Evolutionary conservation across 2,888 invertebrate genomes (phyloP).

Genomic region (Synanthedon andrenaeformis): DNA sequence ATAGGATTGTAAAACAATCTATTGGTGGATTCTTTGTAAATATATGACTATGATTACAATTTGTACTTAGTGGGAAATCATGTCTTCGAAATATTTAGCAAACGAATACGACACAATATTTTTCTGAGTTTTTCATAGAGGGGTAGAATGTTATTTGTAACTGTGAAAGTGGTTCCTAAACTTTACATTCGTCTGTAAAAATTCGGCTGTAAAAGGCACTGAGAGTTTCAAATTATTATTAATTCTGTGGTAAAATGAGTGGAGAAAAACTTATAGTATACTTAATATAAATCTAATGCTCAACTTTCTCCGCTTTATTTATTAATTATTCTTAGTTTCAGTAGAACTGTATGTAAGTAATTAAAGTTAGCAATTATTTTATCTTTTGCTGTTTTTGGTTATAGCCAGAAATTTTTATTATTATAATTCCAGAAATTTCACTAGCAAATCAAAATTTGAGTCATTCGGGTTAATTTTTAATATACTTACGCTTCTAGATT

Average conservation of each 20-base stretch:
- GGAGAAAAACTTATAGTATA: conserved; percentile 17
- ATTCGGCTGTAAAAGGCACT: conserved; percentile 2
- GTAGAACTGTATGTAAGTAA: conserved; percentile 28
- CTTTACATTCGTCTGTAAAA: not conserved
- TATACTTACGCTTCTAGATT: no score
- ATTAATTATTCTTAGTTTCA: conserved; percentile 28
- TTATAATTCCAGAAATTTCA: no score
- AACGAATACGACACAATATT: conserved; percentile 1
- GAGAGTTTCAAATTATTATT: conserved; percentile 53
- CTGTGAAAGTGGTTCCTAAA: conserved; percentile 13
- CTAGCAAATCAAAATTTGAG: no score
- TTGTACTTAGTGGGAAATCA: conserved; percentile 1
- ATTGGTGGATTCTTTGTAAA: conserved; percentile 6
- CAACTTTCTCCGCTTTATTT: conserved; percentile 53
- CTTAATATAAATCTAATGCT: conserved; percentile 51
- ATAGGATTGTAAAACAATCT: conserved; percentile 3
- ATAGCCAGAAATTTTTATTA: conserved; percentile 3
- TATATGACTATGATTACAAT: conserved; percentile 5
- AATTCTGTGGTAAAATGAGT: conserved; percentile 45
- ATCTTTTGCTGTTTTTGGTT: conserved; percentile 9
- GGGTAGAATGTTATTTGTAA: conserved; percentile 7
- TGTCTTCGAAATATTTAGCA: conserved; percentile 5
- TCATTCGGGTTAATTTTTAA: no score
- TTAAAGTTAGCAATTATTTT: conserved; percentile 9
- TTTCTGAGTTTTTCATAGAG: conserved; percentile 3